Evolutionary conservation across 2,113 vertebrate genomes (phyloP).

Genomic region (Vanacampus margaritifer): DNA sequence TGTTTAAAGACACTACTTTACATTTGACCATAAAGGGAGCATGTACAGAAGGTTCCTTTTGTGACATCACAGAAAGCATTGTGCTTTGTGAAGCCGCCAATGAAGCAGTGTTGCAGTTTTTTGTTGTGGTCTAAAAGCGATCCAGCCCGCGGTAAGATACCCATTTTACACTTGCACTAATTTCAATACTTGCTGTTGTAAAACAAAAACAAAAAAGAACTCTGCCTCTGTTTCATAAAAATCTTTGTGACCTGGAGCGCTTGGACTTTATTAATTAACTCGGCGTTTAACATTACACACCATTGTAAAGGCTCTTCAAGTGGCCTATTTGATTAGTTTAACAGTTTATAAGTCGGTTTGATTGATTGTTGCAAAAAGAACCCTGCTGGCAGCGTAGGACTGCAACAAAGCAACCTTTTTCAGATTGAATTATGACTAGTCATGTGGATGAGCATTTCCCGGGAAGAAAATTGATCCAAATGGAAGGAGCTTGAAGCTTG

Average conservation of each 20-base stretch:
- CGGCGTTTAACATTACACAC: neutral
- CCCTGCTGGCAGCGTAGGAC: neutral
- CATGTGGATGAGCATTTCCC: too few relatives aligned
- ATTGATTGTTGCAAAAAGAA: neutral
- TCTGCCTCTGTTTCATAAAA: neutral
- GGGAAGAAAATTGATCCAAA: too few relatives aligned
- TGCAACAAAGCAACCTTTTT: neutral
- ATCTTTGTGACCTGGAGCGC: neutral
- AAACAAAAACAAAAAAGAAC: neutral
- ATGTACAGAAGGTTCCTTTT: neutral
- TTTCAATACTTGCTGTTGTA: neutral
- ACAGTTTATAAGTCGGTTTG: neutral
- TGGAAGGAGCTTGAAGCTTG: too few relatives aligned
- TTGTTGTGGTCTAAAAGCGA: neutral
- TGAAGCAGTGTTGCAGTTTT: neutral
- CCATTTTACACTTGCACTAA: neutral
- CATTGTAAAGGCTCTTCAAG: neutral
- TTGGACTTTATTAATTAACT: neutral
- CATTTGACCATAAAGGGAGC: neutral
- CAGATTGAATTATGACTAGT: neutral
- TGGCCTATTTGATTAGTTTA: neutral
- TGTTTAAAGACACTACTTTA: neutral
- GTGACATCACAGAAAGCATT: conserved; percentile 7
- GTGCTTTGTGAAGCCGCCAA: neutral
- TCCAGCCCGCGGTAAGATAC: neutral